Base-by-base conservation (phyloP, 2,113 vertebrate species). In the Mustelus asterias region DNA sequence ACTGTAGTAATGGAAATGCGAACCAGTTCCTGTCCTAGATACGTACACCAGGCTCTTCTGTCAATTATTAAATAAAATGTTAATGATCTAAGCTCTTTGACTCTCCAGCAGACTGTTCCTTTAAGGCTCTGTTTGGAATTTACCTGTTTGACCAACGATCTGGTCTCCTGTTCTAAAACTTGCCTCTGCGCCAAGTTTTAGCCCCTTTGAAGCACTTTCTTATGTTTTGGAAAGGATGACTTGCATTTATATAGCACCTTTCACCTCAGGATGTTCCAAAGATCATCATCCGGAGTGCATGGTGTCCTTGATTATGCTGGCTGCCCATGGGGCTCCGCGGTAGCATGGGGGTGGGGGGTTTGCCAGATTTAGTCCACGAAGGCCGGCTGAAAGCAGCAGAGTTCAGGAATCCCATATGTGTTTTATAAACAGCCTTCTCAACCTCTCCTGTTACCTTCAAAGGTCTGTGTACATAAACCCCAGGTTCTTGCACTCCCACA, bases 1-100 rank as follows among this genome's bases (percentile, higher is more conserved):
- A 7, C 20, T 20, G 5, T 1, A 18, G 4, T 83, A 20, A 41
- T 0, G 0, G 0, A 0, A 41, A 41, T 20, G 37, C 16, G 0
- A 83, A 41, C 37, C 16, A 41, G 37, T 83, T 41, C 16, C 80
- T 83, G 37, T 0, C 37, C 16, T 41, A 20, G 37, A 41, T 41
- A 18, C 4, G 6, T 44, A 41, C 6, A 41, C 37, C n/a, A 44
- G 16, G 5, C 20, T 14, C 5, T 83, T 41, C 37, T 41, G 80
- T 83, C 37, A 44, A 41, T 83, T 44, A 83, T 41, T 83, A 83
- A 83, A 18, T 83, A 83, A 83, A 83, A 44, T 44, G 37, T 44
- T 44, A 83, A 83, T 41, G 5, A 83, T 41, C 13, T 6, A 37
- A 80, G n/a, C 78, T 16, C 80, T 44, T 20, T 83, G 78, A n/a